These are phyloP conservation scores for Lydus trimaculatus DNA, from an alignment of 2,888 invertebrate genomes.

Conservation along the genomic window DNA sequence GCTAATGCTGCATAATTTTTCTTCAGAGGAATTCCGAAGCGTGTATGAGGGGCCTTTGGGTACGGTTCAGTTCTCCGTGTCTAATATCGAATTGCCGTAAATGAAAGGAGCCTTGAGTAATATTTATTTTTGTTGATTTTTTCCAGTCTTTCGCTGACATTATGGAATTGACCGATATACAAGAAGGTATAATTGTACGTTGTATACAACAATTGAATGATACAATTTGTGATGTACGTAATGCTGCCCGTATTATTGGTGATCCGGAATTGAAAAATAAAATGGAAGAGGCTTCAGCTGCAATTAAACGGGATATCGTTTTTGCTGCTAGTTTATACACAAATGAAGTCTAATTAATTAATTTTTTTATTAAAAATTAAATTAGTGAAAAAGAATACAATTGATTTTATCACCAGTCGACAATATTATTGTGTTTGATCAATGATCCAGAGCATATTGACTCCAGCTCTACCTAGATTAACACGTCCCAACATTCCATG, in stretches of 20 bases:
- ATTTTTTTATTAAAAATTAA: background rate
- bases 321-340: slow-evolving; percentile 97
- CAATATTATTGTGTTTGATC: slow-evolving; percentile 36
- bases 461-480: slow-evolving; percentile 78
- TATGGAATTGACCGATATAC: slow-evolving; percentile 90
- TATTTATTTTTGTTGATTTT: slow-evolving; percentile 25
- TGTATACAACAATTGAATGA: slow-evolving; percentile 97
- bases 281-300: slow-evolving; percentile 93
- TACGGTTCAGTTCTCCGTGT: too few relatives aligned
- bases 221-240: slow-evolving; percentile 85
- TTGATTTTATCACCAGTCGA: slow-evolving; percentile 17
- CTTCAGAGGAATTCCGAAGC: too few relatives aligned
- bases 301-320: slow-evolving; percentile 96
- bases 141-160: slow-evolving; percentile 94
- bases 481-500: slow-evolving; percentile 80
- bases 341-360: slow-evolving; percentile 50
- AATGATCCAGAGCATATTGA: slow-evolving; percentile 86
- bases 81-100: too few relatives aligned
- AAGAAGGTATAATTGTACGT: slow-evolving; percentile 97
- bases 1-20: too few relatives aligned
- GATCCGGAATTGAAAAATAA: slow-evolving; percentile 90
- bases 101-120: too few relatives aligned
- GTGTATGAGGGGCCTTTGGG: too few relatives aligned
- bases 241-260: slow-evolving; percentile 92
- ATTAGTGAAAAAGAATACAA: background rate